phyloP scores from a whole-genome alignment of 2,888 invertebrate genomes.

The Cosmia trapezina region DNA sequence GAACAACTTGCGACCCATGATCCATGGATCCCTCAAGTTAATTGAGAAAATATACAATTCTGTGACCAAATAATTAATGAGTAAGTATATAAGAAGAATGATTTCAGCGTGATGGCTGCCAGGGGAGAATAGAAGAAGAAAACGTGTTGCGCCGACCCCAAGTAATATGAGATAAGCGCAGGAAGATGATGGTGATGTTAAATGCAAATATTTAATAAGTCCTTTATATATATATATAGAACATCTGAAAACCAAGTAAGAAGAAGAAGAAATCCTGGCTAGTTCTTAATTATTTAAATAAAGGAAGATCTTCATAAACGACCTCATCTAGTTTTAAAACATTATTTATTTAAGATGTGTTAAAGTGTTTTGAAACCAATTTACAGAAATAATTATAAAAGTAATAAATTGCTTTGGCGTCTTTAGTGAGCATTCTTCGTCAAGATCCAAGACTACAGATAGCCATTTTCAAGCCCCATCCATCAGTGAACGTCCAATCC shows the following conservation, averaged over 20 bases:
- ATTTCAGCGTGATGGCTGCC: too few relatives aligned
- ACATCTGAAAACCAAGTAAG: background rate
- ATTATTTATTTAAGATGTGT: background rate
- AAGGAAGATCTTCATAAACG: background rate
- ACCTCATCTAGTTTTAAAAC: background rate
- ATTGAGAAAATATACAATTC: too few relatives aligned
- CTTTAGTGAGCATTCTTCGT: background rate
- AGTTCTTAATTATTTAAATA: background rate
- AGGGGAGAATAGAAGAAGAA: too few relatives aligned
- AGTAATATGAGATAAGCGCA: too few relatives aligned
- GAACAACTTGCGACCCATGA: too few relatives aligned
- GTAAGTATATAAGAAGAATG: too few relatives aligned
- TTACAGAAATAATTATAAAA: background rate
- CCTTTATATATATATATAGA: background rate
- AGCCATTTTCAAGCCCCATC: background rate
- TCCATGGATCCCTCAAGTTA: too few relatives aligned
- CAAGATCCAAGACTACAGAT: background rate
- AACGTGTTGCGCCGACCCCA: too few relatives aligned
- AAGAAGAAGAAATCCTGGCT: too few relatives aligned
- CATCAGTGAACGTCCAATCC: slow-evolving; percentile 1
- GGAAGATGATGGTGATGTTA: too few relatives aligned
- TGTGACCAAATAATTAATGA: too few relatives aligned
- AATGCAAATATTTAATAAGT: background rate
- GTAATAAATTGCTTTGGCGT: background rate
- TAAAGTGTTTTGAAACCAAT: background rate